Evolutionary conservation across 2,888 invertebrate genomes (phyloP).

Genomic region (Oasisia sp.): DNA sequence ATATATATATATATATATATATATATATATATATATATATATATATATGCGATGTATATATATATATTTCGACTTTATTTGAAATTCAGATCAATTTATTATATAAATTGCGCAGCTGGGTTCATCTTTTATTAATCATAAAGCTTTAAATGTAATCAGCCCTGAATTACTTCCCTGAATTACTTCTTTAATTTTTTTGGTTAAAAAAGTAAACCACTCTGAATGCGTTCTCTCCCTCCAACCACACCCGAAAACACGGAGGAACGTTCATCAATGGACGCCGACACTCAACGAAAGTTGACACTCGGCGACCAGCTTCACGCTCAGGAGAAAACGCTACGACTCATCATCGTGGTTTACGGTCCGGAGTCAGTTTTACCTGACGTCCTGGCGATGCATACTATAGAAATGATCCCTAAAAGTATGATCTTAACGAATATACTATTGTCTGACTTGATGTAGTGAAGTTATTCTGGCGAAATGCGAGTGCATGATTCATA

Average conservation of each 20-base stretch:
- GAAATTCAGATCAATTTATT: too few relatives aligned
- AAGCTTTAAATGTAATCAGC: too few relatives aligned
- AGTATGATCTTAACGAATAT: not conserved
- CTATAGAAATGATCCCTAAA: conserved; percentile 17
- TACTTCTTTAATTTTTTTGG: too few relatives aligned
- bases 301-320: not conserved
- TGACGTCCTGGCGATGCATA: conserved; percentile 17
- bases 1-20: too few relatives aligned
- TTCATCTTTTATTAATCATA: too few relatives aligned
- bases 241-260: not conserved
- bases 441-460: not conserved
- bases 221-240: conserved; percentile 17
- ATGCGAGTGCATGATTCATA: not conserved
- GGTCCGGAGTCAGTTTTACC: conserved; percentile 13
- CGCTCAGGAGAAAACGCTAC: conserved; percentile 12
- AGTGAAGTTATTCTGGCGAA: not conserved
- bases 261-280: not conserved
- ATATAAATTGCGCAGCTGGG: too few relatives aligned
- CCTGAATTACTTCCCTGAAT: too few relatives aligned
- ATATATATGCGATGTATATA: too few relatives aligned
- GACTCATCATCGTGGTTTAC: conserved; percentile 6
- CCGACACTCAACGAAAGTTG: not conserved
- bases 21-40: too few relatives aligned
- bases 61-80: too few relatives aligned
- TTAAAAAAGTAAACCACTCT: conserved; percentile 1